Conservation (phyloP, 2,888 invertebrate species). For the Euproctis similis region DNA sequence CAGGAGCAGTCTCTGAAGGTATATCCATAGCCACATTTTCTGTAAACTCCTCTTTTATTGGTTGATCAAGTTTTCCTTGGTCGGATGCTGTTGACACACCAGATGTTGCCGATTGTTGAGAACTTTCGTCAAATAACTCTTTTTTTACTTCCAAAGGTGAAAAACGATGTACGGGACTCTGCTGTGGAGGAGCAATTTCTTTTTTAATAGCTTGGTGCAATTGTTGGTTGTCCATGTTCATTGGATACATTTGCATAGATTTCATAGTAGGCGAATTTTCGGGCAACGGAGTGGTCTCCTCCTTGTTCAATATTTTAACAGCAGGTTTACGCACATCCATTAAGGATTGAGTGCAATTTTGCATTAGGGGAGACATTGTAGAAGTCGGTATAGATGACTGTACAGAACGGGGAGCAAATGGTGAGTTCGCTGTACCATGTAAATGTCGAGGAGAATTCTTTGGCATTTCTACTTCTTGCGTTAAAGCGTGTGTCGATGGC, state of each 20-base stretch:
- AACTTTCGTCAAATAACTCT: conserved; percentile 81
- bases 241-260: conserved; percentile 56
- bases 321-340: conserved; percentile 67
- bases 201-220: conserved; percentile 71
- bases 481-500: conserved; percentile 54
- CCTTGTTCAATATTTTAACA: conserved; percentile 57
- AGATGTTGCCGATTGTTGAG: conserved; percentile 76
- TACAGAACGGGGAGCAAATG: conserved; percentile 52
- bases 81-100: conserved; percentile 77
- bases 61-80: conserved; percentile 75
- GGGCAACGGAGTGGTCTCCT: conserved; percentile 59
- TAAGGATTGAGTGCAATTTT: conserved; percentile 62
- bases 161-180: conserved; percentile 71
- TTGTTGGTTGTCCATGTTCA: conserved; percentile 56
- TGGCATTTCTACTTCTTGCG: conserved; percentile 61
- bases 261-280: conserved; percentile 63
- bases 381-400: conserved; percentile 53
- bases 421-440: conserved; percentile 53
- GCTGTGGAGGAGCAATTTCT: conserved; percentile 66
- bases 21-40: conserved; percentile 63
- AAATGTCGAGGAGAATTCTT: conserved; percentile 60
- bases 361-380: conserved; percentile 52
- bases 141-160: conserved; percentile 82
- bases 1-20: conserved; percentile 54
- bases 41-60: conserved; percentile 76